These are phyloP conservation scores for Solea senegalensis DNA, from an alignment of 2,113 vertebrate genomes.

Conservation along the genomic window DNA sequence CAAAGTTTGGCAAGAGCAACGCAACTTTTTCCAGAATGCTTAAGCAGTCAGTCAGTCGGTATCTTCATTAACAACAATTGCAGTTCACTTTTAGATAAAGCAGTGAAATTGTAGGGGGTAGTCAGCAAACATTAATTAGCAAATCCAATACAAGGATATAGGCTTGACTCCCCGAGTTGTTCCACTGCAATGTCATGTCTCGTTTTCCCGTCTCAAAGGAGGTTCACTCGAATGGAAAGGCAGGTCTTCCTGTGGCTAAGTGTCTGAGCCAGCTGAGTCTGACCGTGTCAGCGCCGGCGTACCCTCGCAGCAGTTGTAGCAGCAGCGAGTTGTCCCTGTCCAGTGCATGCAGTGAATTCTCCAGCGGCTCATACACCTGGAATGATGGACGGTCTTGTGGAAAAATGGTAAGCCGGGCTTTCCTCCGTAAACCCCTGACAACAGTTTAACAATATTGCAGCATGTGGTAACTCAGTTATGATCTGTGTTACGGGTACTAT, in stretches of 20 bases:
- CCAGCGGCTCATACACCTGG: constrained; percentile 92
- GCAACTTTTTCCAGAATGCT: background rate
- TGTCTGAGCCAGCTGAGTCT: constrained; percentile 84
- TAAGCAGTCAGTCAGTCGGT: no score
- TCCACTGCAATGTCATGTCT: background rate
- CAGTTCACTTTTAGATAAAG: no score
- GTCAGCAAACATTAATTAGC: background rate
- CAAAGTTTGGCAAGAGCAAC: constrained; percentile 15
- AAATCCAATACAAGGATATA: background rate
- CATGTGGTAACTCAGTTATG: constrained; percentile 9
- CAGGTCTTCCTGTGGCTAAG: constrained; percentile 78
- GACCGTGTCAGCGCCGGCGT: constrained; percentile 74
- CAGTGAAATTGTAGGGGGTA: no score
- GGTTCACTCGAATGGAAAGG: constrained; percentile 82
- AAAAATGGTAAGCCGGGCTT: constrained; percentile 83
- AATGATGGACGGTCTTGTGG: constrained; percentile 86
- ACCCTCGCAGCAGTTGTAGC: constrained; percentile 90
- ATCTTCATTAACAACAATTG: no score
- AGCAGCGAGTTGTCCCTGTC: constrained; percentile 93
- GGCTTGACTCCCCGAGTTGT: background rate
- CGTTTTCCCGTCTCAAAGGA: constrained; percentile 74
- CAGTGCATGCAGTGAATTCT: constrained; percentile 93
- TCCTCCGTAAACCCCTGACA: constrained; percentile 1
- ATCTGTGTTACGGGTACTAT: background rate
- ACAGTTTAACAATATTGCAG: background rate